These are phyloP conservation scores for Merluccius polli DNA, from an alignment of 2,797 vertebrate genomes.

Conservation along the genomic window DNA sequence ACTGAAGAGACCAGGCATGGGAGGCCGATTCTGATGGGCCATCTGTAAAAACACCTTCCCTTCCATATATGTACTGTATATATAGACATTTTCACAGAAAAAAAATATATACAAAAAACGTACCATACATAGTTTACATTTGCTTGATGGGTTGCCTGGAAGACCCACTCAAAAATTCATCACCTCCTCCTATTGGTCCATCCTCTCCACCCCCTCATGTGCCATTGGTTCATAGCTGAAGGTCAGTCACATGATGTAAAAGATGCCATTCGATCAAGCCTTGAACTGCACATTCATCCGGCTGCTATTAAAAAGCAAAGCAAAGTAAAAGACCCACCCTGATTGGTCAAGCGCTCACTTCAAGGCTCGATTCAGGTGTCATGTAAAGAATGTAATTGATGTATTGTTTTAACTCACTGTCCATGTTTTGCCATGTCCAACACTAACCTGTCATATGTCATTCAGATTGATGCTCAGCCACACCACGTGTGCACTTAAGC, in stretches of 20 bases:
- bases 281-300: conserved; percentile 28
- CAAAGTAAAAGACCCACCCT: too few relatives aligned
- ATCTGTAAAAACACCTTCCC: background rate
- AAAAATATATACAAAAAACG: background rate
- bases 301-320: conserved; percentile 10
- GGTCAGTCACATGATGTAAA: conserved; percentile 30
- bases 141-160: background rate
- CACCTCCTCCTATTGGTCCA: conserved; percentile 36
- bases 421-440: conserved; percentile 2
- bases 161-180: conserved; percentile 5
- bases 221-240: conserved; percentile 55
- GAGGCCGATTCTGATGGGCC: background rate
- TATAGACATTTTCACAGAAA: background rate
- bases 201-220: conserved; percentile 49
- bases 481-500: conserved; percentile 21
- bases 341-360: conserved; percentile 36
- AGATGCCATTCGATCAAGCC: conserved; percentile 51
- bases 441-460: conserved; percentile 37
- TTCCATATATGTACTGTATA: background rate
- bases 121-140: background rate
- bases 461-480: conserved; percentile 53
- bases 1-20: conserved; percentile 19
- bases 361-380: conserved; percentile 54
- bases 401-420: conserved; percentile 17
- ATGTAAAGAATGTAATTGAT: conserved; percentile 8